Evolutionary conservation across 2,888 invertebrate genomes (phyloP).

Genomic region (Acanthopleura granulata): DNA sequence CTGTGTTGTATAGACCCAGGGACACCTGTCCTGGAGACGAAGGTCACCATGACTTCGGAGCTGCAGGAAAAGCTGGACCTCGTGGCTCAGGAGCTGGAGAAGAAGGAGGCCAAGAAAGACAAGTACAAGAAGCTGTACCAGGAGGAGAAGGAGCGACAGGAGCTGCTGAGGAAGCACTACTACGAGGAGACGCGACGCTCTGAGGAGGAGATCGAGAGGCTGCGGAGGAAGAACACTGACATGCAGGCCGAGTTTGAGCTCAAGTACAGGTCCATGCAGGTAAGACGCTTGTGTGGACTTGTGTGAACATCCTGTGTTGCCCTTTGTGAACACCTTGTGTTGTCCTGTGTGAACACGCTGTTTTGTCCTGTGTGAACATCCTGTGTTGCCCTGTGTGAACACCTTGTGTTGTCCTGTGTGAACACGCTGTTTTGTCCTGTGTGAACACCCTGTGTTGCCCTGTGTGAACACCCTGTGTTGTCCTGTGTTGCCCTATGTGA

Average conservation of each 20-base stretch:
- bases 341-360: too few species aligned
- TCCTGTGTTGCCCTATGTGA: too few species aligned
- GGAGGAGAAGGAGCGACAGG: slow-evolving; percentile 43
- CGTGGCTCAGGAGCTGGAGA: slow-evolving; percentile 27
- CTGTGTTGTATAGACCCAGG: too few species aligned
- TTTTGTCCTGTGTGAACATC: too few species aligned
- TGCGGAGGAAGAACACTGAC: slow-evolving; percentile 37
- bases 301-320: too few species aligned
- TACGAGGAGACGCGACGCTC: slow-evolving; percentile 33
- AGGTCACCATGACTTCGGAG: not conserved
- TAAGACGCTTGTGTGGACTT: slow-evolving; percentile 22
- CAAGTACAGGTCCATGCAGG: slow-evolving; percentile 46
- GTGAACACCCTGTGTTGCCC: too few species aligned
- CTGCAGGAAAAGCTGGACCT: not conserved
- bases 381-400: too few species aligned
- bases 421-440: too few species aligned
- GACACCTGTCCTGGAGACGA: not conserved
- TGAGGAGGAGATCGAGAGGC: slow-evolving; percentile 16
- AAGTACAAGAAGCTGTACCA: slow-evolving; percentile 44
- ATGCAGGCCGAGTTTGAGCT: slow-evolving; percentile 32
- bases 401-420: too few species aligned
- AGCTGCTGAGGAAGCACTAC: slow-evolving; percentile 35
- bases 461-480: too few species aligned
- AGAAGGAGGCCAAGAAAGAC: slow-evolving; percentile 42
- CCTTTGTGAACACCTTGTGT: too few species aligned